Conservation (phyloP, 2,113 vertebrate genomes). For the Emydura subglobosa region DNA sequence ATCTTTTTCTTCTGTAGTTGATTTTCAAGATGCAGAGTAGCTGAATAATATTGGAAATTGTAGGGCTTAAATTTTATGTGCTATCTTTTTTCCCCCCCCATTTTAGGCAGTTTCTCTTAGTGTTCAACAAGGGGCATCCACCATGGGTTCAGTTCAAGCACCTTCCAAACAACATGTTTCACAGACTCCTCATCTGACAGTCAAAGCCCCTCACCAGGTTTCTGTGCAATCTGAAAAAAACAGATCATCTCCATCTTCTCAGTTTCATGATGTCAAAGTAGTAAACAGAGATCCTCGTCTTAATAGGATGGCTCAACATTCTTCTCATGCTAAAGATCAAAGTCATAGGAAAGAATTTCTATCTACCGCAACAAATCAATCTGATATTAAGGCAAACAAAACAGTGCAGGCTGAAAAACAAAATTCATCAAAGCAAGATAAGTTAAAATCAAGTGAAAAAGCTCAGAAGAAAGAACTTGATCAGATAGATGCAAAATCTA, state of each 20-base stretch:
- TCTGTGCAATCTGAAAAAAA: conserved; percentile 80
- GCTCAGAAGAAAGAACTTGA: conserved; percentile 82
- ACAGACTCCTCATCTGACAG: conserved; percentile 74
- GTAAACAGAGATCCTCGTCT: conserved; percentile 92
- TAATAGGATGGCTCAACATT: conserved; percentile 81
- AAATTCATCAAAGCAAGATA: conserved; percentile 81
- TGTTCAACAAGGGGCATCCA: conserved; percentile 82
- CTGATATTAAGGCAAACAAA: conserved; percentile 82
- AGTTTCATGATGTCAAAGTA: conserved; percentile 85
- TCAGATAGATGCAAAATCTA: conserved; percentile 87
- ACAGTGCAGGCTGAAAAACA: conserved; percentile 80
- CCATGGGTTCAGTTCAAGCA: conserved; percentile 77
- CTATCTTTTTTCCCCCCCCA: not conserved
- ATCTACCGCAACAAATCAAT: conserved; percentile 49
- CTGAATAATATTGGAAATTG: not conserved
- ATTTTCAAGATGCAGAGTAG: not conserved
- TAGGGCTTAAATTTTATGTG: not conserved
- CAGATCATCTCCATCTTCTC: conserved; percentile 79
- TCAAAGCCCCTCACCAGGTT: conserved; percentile 77
- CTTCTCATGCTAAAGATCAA: conserved; percentile 86
- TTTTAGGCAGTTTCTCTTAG: conserved; percentile 86
- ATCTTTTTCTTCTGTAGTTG: not conserved
- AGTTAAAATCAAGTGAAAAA: conserved; percentile 81
- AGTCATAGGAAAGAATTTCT: conserved; percentile 84
- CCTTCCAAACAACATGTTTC: conserved; percentile 80